Evolutionary conservation across 2,888 invertebrate genomes (phyloP).

Genomic region (Latrodectus elegans): DNA sequence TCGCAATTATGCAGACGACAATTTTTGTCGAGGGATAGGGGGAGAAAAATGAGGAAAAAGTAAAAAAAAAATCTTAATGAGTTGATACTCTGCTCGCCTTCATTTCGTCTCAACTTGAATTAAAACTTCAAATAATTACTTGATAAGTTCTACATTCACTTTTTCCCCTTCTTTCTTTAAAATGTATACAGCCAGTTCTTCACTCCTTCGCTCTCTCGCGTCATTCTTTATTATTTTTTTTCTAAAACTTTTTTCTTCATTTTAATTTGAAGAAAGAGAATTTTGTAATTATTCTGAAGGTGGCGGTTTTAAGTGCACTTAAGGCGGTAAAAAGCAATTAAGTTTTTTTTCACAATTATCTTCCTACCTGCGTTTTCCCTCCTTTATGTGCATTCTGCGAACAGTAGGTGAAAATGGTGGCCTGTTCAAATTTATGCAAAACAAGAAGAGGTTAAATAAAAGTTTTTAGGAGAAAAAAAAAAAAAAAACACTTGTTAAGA

Average conservation of each 20-base stretch:
- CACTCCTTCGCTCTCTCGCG: conserved; percentile 19
- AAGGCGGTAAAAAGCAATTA: conserved; percentile 68
- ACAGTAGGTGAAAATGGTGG: conserved; percentile 60
- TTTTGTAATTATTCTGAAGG: conserved; percentile 65
- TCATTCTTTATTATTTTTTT: background rate
- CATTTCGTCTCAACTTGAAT: conserved; percentile 50
- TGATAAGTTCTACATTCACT: conserved; percentile 57
- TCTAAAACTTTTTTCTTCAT: conserved; percentile 25
- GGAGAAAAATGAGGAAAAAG: conserved; percentile 23
- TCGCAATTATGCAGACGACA: conserved; percentile 65
- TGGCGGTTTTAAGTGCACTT: conserved; percentile 66
- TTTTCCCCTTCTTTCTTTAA: conserved; percentile 35
- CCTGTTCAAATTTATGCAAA: conserved; percentile 60
- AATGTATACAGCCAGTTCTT: conserved; percentile 36
- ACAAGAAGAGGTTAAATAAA: conserved; percentile 55
- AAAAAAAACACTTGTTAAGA: conserved; percentile 16
- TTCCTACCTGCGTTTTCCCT: conserved; percentile 56
- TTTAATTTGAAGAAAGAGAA: conserved; percentile 36
- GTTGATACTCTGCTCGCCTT: conserved; percentile 58
- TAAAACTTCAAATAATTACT: conserved; percentile 70
- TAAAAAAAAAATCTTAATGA: conserved; percentile 63
- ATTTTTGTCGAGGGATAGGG: conserved; percentile 49
- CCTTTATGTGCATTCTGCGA: conserved; percentile 18
- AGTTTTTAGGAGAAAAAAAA: conserved; percentile 33
- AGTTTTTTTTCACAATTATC: conserved; percentile 66